These are phyloP conservation scores for Ranitomeya variabilis DNA, from an alignment of 2,113 vertebrate genomes.

Conservation along the genomic window DNA sequence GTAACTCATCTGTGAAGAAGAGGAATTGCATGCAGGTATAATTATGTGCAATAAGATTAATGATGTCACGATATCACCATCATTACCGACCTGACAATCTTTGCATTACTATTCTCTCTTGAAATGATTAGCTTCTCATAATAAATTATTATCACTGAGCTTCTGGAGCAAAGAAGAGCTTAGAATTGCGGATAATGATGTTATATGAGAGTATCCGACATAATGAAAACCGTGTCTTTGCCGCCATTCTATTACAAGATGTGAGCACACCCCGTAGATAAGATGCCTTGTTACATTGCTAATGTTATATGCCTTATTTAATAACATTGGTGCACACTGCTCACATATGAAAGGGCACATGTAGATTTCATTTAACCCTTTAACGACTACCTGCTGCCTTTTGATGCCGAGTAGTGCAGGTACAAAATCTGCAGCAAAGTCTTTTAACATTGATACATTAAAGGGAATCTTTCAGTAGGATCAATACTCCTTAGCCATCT, in stretches of 20 bases:
- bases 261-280: neutral
- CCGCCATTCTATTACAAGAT: neutral
- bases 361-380: neutral
- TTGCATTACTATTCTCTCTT: constrained; percentile 40
- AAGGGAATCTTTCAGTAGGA: too few relatives aligned
- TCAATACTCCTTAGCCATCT: too few relatives aligned
- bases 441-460: too few relatives aligned
- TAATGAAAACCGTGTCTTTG: constrained; percentile 34
- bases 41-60: constrained; percentile 43
- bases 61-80: constrained; percentile 49
- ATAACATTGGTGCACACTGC: neutral
- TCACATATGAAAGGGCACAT: too few relatives aligned
- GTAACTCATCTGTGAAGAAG: constrained; percentile 29
- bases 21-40: constrained; percentile 14
- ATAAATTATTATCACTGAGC: constrained; percentile 50
- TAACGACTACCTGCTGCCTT: too few relatives aligned
- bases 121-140: constrained; percentile 37
- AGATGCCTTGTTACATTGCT: too few relatives aligned
- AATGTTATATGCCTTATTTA: neutral
- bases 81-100: constrained; percentile 41
- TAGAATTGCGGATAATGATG: constrained; percentile 30
- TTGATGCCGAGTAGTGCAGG: too few relatives aligned
- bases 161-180: constrained; percentile 24
- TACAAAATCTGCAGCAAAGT: too few relatives aligned
- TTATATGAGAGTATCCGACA: constrained; percentile 13